Evolutionary conservation across 2,797 vertebrate species (phyloP).

Genomic region (Oreochromis grahami): DNA sequence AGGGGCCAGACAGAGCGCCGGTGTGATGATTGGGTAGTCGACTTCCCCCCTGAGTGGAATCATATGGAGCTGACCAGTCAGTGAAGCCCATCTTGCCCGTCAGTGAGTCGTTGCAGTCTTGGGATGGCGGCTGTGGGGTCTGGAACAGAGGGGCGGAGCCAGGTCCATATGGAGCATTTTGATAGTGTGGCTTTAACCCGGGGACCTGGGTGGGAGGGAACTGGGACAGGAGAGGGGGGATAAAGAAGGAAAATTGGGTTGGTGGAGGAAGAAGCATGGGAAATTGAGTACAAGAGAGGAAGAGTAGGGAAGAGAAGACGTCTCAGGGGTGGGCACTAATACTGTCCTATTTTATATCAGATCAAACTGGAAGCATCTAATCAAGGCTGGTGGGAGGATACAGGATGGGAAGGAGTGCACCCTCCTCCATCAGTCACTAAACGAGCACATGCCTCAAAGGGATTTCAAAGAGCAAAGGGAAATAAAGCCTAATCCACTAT

Average conservation of each 20-base stretch:
- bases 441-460: conserved; percentile 18
- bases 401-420: background rate
- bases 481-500: conserved; percentile 1
- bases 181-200: conserved; percentile 86
- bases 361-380: conserved; percentile 7
- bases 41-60: conserved; percentile 78
- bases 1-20: conserved; percentile 75
- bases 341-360: background rate
- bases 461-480: background rate
- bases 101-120: conserved; percentile 82
- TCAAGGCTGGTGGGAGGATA: background rate
- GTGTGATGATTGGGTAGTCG: conserved; percentile 82
- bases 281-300: background rate
- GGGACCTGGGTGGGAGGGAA: conserved; percentile 79
- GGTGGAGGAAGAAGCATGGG: background rate
- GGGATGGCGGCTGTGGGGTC: conserved; percentile 74
- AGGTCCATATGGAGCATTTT: conserved; percentile 79
- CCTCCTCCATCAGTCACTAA: background rate
- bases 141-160: conserved; percentile 80
- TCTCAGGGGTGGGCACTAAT: background rate
- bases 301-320: background rate
- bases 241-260: background rate
- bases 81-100: conserved; percentile 81
- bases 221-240: conserved; percentile 37
- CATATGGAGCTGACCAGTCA: conserved; percentile 86